These are phyloP conservation scores for Augiades crinisus DNA, from an alignment of 2,888 invertebrate species.

Conservation along the genomic window DNA sequence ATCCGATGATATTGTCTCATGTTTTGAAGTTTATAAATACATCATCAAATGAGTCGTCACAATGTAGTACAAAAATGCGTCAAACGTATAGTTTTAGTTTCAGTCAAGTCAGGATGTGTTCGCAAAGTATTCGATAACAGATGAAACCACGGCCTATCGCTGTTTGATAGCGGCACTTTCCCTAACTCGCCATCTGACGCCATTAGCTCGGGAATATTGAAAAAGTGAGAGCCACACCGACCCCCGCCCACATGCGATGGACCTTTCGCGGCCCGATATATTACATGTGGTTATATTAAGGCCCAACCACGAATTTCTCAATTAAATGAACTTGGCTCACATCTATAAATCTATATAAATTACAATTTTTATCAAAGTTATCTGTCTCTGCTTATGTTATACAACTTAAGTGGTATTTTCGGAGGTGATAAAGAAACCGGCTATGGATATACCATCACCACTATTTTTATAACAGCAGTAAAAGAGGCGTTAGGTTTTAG, in stretches of 20 bases:
- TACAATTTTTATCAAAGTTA: no score
- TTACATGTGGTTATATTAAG: slow-evolving; percentile 2
- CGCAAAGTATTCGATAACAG: slow-evolving; percentile 79
- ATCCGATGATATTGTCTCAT: no score
- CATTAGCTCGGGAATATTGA: slow-evolving; percentile 75
- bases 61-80: neutral
- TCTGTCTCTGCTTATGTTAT: no score
- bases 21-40: no score
- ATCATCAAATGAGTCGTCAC: neutral
- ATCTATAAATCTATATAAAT: neutral
- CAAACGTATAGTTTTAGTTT: slow-evolving; percentile 40
- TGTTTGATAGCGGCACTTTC: slow-evolving; percentile 81
- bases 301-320: neutral
- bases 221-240: slow-evolving; percentile 64
- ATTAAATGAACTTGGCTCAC: neutral
- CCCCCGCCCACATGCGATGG: slow-evolving; percentile 32
- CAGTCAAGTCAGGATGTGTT: slow-evolving; percentile 64
- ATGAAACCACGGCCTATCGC: slow-evolving; percentile 76
- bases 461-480: no score
- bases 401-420: no score
- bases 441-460: no score
- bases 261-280: slow-evolving; percentile 26
- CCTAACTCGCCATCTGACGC: slow-evolving; percentile 78
- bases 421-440: no score
- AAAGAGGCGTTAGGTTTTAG: no score